Evolutionary conservation across 2,888 invertebrate species (phyloP), one percentile per base, ranked within the genome.

Genomic region (Cosmia trapezina): DNA sequence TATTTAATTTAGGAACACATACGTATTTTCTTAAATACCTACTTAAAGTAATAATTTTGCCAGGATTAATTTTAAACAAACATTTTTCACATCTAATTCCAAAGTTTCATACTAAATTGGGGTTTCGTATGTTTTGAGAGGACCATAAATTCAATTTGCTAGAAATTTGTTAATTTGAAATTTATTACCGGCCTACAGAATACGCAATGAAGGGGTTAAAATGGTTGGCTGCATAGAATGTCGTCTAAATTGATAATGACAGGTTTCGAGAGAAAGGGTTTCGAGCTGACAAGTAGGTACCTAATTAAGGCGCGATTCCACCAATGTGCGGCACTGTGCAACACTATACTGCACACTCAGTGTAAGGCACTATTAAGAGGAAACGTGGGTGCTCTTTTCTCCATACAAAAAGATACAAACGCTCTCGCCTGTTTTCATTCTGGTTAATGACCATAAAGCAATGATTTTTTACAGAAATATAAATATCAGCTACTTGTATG

Each of bases 151-250:
- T 80, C 73, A 85, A 83, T 84, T 84, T 80, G 76, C 70, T 68
- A 57, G 68, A 75, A 80, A 83, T 80, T 84, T 78, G 85, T 83
- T 76, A 76, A 83, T 85, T 84, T 73, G 63, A 74, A 80, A 84
- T 84, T 80, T 83, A 84, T 76, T 83, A 70, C 73, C 54, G 59
- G 45, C 83, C 62, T 68, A 65, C 78, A 66, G 80, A 85, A 84
- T 84, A 78, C 75, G 33, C 70, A 80, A 83, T 80, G 80, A 83
- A 80, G 83, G 84, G 80, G 61, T 72, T 70, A 54, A 71, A 76
- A 74, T 33, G 73, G 73, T 74, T 71, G 45, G 43, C 57, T 72
- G 54, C 73, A 78, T 70, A 73, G 80, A 73, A 59, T 73, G 72
- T 69, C 82, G 66, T 77, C 47, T 76, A 66, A 83, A 78, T 84